A percentile compares a stretch with the other conserved stretches of the same genome.
Evolutionary conservation across 2,888 invertebrate species (phyloP).

Genomic region (Odontomyia ornata): DNA sequence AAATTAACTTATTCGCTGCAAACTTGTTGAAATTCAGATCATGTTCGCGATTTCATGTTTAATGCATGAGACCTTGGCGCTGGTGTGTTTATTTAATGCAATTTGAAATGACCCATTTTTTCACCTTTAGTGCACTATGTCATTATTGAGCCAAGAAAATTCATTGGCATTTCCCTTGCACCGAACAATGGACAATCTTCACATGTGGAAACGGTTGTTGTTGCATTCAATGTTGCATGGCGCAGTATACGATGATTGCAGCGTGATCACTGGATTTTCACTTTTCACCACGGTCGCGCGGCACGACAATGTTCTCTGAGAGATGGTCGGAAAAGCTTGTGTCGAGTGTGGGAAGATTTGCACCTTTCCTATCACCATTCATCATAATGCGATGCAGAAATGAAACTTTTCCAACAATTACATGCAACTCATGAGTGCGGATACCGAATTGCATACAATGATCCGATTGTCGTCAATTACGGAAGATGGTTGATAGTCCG

Average conservation of each 20-base stretch:
- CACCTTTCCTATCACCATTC: constrained; percentile 40
- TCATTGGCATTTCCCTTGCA: not conserved
- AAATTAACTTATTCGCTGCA: not conserved
- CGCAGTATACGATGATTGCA: not conserved
- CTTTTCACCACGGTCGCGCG: constrained; percentile 15
- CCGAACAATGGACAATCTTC: constrained; percentile 25
- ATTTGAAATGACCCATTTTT: constrained; percentile 17
- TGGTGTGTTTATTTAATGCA: not conserved
- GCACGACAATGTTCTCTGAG: not conserved
- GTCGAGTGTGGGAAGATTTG: constrained; percentile 50
- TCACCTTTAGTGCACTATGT: not conserved
- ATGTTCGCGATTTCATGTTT: not conserved
- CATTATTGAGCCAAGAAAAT: constrained; percentile 19
- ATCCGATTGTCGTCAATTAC: not conserved
- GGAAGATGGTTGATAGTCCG: constrained; percentile 19
- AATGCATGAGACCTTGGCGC: not conserved
- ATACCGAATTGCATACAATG: constrained; percentile 11
- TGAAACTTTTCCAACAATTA: constrained; percentile 29
- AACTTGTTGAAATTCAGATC: not conserved
- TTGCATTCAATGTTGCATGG: not conserved
- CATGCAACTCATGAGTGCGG: not conserved
- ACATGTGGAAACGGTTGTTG: constrained; percentile 16
- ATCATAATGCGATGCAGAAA: constrained; percentile 35
- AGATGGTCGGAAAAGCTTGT: constrained; percentile 48
- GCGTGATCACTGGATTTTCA: constrained; percentile 36